Conservation (phyloP, 2,797 vertebrate species). For the Apogon talboti region DNA sequence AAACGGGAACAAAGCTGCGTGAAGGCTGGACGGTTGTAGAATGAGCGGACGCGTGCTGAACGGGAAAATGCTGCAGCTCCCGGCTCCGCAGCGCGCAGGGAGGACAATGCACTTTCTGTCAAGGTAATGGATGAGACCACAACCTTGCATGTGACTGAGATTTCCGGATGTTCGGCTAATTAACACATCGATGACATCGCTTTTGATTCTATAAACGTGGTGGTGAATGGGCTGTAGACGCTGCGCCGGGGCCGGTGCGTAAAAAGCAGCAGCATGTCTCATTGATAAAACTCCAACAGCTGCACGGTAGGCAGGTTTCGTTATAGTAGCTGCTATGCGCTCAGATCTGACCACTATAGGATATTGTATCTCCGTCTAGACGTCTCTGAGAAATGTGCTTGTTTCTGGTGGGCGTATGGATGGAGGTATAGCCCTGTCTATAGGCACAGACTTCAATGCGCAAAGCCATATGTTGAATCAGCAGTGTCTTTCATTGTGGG, state of each 20-base stretch:
- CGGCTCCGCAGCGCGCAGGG: slow-evolving; percentile 79
- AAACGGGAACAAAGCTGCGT: slow-evolving; percentile 72
- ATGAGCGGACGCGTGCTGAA: slow-evolving; percentile 85
- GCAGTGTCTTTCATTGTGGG: slow-evolving; percentile 24
- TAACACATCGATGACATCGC: slow-evolving; percentile 40
- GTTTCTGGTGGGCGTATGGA: slow-evolving; percentile 1
- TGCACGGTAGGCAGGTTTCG: slow-evolving; percentile 47
- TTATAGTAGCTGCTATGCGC: slow-evolving; percentile 29
- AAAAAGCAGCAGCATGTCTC: slow-evolving; percentile 66
- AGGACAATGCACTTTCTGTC: slow-evolving; percentile 86
- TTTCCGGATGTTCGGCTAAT: slow-evolving; percentile 24
- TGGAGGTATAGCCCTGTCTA: not conserved
- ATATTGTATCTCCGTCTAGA: slow-evolving; percentile 29
- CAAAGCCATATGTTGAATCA: slow-evolving; percentile 60
- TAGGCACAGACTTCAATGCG: slow-evolving; percentile 53
- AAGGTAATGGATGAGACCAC: slow-evolving; percentile 76
- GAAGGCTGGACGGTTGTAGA: slow-evolving; percentile 60
- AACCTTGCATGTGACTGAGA: slow-evolving; percentile 17
- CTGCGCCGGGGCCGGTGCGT: slow-evolving; percentile 56
- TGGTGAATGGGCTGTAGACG: slow-evolving; percentile 17
- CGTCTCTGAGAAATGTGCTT: not conserved
- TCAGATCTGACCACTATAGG: not conserved
- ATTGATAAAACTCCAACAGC: slow-evolving; percentile 72
- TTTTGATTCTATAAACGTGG: not conserved
- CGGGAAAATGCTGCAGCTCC: slow-evolving; percentile 85